Base-by-base conservation (phyloP, 2,797 vertebrate species). In the Myotis findleyi region DNA sequence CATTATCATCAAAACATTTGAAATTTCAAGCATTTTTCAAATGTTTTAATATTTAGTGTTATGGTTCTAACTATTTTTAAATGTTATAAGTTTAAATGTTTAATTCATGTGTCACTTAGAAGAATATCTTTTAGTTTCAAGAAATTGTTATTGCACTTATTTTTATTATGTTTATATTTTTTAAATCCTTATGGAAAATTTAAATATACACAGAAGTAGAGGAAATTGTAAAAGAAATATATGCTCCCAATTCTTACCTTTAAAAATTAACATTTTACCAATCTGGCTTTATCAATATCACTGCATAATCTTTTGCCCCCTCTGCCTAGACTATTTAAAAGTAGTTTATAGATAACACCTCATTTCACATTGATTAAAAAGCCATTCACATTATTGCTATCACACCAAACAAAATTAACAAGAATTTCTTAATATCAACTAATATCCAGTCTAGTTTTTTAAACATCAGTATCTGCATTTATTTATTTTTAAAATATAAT, bases 111-210 rank as follows among this genome's bases (percentile, higher is more conserved):
- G 23, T 83, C 33, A 96, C 25, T 30, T 59, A 64, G 47, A 77
- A 76, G 12, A 55, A 3, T 75, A 36, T 33, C 44, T 92, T 88
- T 79, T 57, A 64, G 14, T 92, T 86, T 62, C 47, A 86, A 81
- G 38, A 72, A 44, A 27, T 83, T 85, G 14, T 53, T 75, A 21
- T 71, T 30, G 23, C 21, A 47, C 14, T 59, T 57, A 76, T 62
- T 79, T 95, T 88, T 84, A 25, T 59, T 71, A 53, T 66, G 3
- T 72, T 83, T 68, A 53, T 20, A 75, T 53, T 83, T 93, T 59
- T 27, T 1, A 93, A 76, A 73, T 75, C 9, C 68, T 89, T 44
- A 62, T 53, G 16, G 44, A 72, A 94, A 64, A 36, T 66, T 77
- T 85, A 79, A 69, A 71, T 62, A 72, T 59, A 49, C 6, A 62